A percentile compares a stretch with the other conserved stretches of the same genome.
Conservation (phyloP, 2,113 vertebrate species). For the Epinephelus cyanopodus region DNA sequence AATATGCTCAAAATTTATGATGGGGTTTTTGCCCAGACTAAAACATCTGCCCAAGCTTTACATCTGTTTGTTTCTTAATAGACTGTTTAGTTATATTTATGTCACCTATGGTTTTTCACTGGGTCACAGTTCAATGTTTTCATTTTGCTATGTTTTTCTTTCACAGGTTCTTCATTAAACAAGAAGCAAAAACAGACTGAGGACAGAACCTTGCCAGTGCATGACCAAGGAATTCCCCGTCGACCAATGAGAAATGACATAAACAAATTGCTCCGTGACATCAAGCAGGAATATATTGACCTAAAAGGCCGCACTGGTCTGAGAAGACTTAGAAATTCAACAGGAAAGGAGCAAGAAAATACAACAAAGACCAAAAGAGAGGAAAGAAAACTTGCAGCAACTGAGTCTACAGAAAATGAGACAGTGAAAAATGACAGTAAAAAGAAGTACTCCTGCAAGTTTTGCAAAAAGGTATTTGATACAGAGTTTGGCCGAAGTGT, state of each 20-base stretch:
- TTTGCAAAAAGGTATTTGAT: conserved; percentile 50
- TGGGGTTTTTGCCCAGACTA: no score
- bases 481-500: conserved; percentile 27
- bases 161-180: conserved; percentile 29
- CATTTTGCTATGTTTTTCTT: conserved; percentile 3
- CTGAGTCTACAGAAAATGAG: background rate
- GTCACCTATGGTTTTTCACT: background rate
- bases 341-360: background rate
- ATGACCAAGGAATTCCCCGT: rapidly evolving
- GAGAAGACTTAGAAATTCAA: background rate
- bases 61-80: no score
- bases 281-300: conserved; percentile 6
- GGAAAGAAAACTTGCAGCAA: background rate
- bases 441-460: conserved; percentile 21
- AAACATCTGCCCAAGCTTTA: no score
- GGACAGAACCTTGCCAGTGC: background rate
- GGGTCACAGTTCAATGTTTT: background rate
- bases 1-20: no score
- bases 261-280: background rate
- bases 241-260: background rate
- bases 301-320: background rate
- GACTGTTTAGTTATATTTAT: background rate
- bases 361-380: background rate
- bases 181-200: background rate
- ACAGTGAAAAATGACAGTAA: rapidly evolving